phyloP scores from a whole-genome alignment of 2,113 vertebrate species.

The Microtus ochrogaster region DNA sequence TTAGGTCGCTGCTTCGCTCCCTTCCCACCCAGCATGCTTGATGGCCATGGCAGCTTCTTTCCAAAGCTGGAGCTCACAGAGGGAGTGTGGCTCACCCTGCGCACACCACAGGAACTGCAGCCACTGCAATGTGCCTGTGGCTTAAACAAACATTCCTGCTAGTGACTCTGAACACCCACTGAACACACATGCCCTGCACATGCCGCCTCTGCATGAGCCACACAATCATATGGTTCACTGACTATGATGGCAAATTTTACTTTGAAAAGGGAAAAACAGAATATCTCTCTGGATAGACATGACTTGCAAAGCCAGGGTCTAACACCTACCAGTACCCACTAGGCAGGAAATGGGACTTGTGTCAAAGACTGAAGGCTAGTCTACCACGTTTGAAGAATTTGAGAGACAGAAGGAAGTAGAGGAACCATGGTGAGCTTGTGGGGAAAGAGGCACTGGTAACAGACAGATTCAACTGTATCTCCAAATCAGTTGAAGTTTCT shows the following conservation, averaged over 20 bases:
- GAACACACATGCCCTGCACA: background rate
- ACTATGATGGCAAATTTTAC: background rate
- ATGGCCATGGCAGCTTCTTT: background rate
- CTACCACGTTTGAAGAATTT: background rate
- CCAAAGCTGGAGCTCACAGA: background rate
- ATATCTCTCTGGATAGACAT: background rate
- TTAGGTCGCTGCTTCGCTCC: background rate
- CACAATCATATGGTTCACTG: background rate
- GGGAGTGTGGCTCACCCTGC: background rate
- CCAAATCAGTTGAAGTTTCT: slow-evolving; percentile 1
- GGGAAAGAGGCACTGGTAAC: too few relatives aligned
- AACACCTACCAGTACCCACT: background rate
- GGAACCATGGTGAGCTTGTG: fast-evolving
- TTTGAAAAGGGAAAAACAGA: background rate
- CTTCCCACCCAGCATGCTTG: background rate
- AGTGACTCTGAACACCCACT: background rate
- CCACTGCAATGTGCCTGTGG: background rate
- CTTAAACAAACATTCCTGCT: background rate
- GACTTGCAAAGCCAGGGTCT: background rate
- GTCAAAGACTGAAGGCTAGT: background rate
- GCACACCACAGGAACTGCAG: background rate
- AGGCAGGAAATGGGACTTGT: background rate
- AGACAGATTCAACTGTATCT: background rate
- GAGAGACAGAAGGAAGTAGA: background rate
- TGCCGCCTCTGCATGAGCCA: background rate